A percentile compares a stretch with the other conserved stretches of the same genome.
phyloP scores from a whole-genome alignment of 2,113 vertebrate species.

The Phaethornis superciliosus region DNA sequence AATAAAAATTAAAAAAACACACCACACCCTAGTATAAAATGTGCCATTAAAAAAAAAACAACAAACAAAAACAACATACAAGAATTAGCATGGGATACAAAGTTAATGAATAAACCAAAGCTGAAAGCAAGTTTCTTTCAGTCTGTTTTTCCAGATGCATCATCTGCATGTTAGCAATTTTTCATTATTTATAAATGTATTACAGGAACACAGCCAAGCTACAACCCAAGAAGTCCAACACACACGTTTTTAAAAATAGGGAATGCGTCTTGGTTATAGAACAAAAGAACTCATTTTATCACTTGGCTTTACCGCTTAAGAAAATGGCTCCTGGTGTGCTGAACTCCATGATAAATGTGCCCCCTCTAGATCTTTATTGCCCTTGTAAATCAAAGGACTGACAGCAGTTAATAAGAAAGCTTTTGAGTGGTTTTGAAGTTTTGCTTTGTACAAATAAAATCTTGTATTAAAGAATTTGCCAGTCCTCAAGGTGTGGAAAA shows the following conservation, averaged over 20 bases:
- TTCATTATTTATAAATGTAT: conserved; percentile 57
- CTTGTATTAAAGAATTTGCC: conserved; percentile 84
- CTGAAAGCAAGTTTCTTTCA: not conserved
- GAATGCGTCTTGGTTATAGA: conserved; percentile 80
- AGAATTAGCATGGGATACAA: conserved; percentile 18
- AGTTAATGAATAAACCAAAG: not conserved
- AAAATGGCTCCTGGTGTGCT: conserved; percentile 85
- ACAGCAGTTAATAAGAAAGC: conserved; percentile 88
- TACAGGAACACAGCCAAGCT: conserved; percentile 56
- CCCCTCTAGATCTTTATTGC: conserved; percentile 87
- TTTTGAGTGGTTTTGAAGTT: conserved; percentile 87
- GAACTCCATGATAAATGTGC: conserved; percentile 84
- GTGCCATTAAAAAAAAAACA: not conserved
- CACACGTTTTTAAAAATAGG: conserved; percentile 58
- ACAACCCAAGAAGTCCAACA: conserved; percentile 58
- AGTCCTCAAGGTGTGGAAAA: conserved; percentile 82
- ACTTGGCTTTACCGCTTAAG: conserved; percentile 80
- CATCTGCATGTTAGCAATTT: conserved; percentile 60
- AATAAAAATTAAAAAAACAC: not conserved
- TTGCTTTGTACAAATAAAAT: conserved; percentile 85
- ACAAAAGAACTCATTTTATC: conserved; percentile 86
- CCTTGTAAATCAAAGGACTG: conserved; percentile 85
- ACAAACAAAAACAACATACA: not conserved
- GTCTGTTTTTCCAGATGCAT: conserved; percentile 55
- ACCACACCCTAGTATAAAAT: not conserved